Evolutionary conservation across 2,888 invertebrate species (phyloP).

Genomic region (Xestia rhomboidea): DNA sequence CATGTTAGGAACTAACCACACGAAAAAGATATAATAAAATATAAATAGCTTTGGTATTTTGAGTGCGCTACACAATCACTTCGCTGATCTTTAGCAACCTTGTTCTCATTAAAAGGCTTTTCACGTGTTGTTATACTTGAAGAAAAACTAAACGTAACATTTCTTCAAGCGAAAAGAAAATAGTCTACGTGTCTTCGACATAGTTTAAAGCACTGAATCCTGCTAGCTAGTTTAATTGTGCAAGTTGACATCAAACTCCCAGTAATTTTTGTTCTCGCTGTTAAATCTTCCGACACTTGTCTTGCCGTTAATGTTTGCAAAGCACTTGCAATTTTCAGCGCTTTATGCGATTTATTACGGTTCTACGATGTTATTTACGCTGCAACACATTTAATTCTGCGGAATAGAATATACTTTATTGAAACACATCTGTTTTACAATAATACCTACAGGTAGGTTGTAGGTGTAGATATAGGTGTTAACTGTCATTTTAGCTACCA

Average conservation of each 20-base stretch:
- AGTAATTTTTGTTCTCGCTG: conserved; percentile 13
- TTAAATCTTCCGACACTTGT: conserved; percentile 17
- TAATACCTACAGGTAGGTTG: no score
- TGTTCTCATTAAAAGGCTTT: neutral
- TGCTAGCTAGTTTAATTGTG: conserved; percentile 14
- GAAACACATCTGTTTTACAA: no score
- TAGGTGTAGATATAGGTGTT: no score
- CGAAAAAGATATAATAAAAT: neutral
- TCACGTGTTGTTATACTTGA: neutral
- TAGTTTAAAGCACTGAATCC: conserved; percentile 22
- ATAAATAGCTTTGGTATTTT: neutral
- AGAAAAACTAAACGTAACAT: neutral
- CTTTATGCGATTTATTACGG: neutral
- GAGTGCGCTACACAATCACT: neutral
- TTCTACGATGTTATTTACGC: neutral
- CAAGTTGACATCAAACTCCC: conserved; percentile 15
- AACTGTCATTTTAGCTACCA: no score
- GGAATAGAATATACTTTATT: neutral
- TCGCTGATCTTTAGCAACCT: neutral
- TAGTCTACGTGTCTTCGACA: neutral
- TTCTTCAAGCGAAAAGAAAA: neutral
- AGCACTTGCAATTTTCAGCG: neutral
- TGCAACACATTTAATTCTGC: neutral
- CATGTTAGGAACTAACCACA: no score
- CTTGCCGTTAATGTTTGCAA: conserved; percentile 5